Conservation (phyloP, 1,140 invertebrate species). For the Homarus americanus region DNA sequence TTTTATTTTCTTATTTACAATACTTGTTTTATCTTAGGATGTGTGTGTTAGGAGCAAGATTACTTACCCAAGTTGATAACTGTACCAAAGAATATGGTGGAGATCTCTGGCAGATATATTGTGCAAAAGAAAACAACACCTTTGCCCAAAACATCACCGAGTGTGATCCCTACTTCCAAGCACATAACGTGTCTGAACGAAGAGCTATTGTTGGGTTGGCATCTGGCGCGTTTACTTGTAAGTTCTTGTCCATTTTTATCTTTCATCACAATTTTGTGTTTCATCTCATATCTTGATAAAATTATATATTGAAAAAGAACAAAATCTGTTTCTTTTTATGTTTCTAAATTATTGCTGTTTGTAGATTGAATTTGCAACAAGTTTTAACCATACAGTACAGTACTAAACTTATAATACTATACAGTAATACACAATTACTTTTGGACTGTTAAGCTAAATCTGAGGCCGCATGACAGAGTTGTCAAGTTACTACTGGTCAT, state of each 20-base stretch:
- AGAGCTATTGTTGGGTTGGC: conserved; percentile 88
- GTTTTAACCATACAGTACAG: too few relatives aligned
- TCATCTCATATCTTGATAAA: not conserved
- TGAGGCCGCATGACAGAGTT: too few relatives aligned
- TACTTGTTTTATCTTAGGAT: conserved; percentile 83
- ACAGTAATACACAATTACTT: too few relatives aligned
- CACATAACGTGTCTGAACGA: conserved; percentile 80
- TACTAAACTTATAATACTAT: too few relatives aligned
- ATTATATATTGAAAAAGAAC: not conserved
- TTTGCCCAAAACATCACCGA: conserved; percentile 76
- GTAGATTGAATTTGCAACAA: too few relatives aligned
- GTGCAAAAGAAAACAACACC: conserved; percentile 80
- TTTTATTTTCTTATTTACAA: too few relatives aligned
- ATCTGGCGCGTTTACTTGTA: conserved; percentile 88
- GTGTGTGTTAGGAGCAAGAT: conserved; percentile 93
- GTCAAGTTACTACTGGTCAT: too few relatives aligned
- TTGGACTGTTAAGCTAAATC: too few relatives aligned
- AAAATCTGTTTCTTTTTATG: too few relatives aligned
- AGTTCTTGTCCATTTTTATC: conserved; percentile 70
- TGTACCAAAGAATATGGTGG: conserved; percentile 88
- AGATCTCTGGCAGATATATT: conserved; percentile 85
- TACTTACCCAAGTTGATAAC: conserved; percentile 86
- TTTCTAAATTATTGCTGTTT: too few relatives aligned
- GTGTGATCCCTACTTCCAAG: conserved; percentile 89
- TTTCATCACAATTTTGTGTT: not conserved